Evolutionary conservation across 2,113 vertebrate genomes (phyloP), one percentile per base, ranked within the genome.

Genomic region (Pollachius pollachius): DNA sequence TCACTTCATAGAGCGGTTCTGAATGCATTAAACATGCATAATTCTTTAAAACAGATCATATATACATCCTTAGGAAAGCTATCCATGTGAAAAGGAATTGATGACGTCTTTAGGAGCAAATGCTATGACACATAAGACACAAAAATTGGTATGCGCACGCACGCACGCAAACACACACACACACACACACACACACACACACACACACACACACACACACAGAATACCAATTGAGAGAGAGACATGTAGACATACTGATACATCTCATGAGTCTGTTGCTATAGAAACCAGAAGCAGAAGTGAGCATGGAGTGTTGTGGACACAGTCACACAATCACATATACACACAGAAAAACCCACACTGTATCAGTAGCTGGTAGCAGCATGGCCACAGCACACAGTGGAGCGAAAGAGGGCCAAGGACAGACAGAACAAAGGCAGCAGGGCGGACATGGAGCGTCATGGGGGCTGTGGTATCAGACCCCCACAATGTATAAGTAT

Each of bases 231-330:
- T 67, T 52, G 23, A 23, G 23, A 12, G 15, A 68, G 30, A 63
- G 62, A 77, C 58, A 73, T 59, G 62, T 58, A 77, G 68, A 79
- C 72, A 75, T 15, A 67, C 13, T 58, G 56, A 41, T 4, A 62
- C 67, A 62, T 71, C 72, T 81, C 61, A 30, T 71, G 58, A 76
- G 79, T 84, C 82, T 81, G 88, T 89, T 89, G 82, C 88, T 80
- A 88, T 87, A 79, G 88, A 70, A 87, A 89, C 86, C 34, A 13
- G 41, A 82, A 74, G 69, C 70, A 74, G 83, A 70, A 84, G 70
- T 23, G 71, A 77, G 76, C 30, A 72, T 15, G 63, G 62, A 74
- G 54, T 41, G 62, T 34, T 34, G 30, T 34, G 30, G 21, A 58
- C 16, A 48, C 60, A 65, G 57, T 15, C 64, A 52, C 11, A 17